Evolutionary conservation across 2,888 invertebrate genomes (phyloP).

Genomic region (Andrena chrysosceles): DNA sequence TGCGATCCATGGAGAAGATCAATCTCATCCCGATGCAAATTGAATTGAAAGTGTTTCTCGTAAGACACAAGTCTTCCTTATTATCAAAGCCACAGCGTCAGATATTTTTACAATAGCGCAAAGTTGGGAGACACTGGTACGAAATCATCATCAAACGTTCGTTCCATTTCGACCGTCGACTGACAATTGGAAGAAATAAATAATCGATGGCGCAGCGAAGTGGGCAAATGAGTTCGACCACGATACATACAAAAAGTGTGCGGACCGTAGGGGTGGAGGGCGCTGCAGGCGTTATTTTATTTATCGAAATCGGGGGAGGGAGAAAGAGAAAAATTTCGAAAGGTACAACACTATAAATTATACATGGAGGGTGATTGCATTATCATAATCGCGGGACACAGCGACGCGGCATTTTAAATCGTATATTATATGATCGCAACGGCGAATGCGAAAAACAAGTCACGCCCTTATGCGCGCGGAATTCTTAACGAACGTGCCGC

Average conservation of each 20-base stretch:
- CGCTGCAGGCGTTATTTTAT: slow-evolving; percentile 44
- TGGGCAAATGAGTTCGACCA: neutral
- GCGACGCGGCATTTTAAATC: slow-evolving; percentile 58
- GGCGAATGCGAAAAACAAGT: slow-evolving; percentile 60
- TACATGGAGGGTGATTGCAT: slow-evolving; percentile 58
- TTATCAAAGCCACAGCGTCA: no score
- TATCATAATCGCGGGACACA: slow-evolving; percentile 59
- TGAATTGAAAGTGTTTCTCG: no score
- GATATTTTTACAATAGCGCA: no score
- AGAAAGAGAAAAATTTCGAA: slow-evolving; percentile 14
- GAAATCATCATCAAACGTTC: neutral
- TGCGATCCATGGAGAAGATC: no score
- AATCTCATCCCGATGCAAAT: no score
- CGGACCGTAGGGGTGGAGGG: neutral
- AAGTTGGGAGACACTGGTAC: neutral
- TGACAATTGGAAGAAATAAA: slow-evolving; percentile 10
- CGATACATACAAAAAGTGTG: neutral
- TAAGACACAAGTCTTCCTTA: no score
- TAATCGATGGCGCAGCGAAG: neutral
- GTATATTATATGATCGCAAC: slow-evolving; percentile 54
- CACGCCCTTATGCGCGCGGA: slow-evolving; percentile 63
- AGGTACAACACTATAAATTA: slow-evolving; percentile 53
- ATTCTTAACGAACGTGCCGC: slow-evolving; percentile 71
- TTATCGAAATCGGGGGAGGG: slow-evolving; percentile 37
- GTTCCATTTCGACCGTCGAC: slow-evolving; percentile 10